Conservation (phyloP, 2,888 invertebrate genomes). For the Troides aeacus region DNA sequence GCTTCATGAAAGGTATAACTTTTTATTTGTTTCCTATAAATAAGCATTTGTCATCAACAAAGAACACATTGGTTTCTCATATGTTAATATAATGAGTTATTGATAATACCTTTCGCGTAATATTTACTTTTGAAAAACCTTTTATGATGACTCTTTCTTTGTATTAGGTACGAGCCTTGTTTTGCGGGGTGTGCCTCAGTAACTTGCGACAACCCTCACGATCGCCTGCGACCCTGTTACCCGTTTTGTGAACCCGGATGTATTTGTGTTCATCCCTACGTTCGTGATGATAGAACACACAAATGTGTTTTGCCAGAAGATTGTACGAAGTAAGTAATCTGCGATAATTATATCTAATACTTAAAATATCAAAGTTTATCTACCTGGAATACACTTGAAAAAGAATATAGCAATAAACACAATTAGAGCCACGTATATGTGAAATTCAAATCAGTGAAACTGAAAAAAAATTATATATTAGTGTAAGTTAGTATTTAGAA, state of each 20-base stretch:
- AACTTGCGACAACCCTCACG: slow-evolving; percentile 72
- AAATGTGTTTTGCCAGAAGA: slow-evolving; percentile 70
- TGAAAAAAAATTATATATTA: no score
- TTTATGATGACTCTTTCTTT: not conserved
- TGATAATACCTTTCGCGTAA: not conserved
- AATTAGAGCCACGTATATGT: not conserved
- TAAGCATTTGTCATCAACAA: not conserved
- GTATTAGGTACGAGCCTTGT: slow-evolving; percentile 60
- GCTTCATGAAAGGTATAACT: slow-evolving; percentile 59
- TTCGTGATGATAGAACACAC: slow-evolving; percentile 72
- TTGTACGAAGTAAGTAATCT: slow-evolving; percentile 64
- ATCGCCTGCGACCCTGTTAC: slow-evolving; percentile 70
- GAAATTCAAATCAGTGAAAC: not conserved
- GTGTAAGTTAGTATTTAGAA: no score
- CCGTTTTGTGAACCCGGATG: slow-evolving; percentile 75
- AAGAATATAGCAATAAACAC: not conserved
- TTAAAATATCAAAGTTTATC: not conserved
- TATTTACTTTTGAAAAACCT: not conserved
- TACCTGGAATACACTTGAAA: not conserved
- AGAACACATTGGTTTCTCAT: not conserved
- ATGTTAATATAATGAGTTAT: not conserved
- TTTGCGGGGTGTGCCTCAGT: slow-evolving; percentile 72
- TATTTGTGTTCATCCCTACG: slow-evolving; percentile 64
- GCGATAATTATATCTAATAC: not conserved
- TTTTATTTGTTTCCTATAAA: not conserved